phyloP scores from a whole-genome alignment of 2,113 vertebrate species.

The Melanostigma gelatinosum region DNA sequence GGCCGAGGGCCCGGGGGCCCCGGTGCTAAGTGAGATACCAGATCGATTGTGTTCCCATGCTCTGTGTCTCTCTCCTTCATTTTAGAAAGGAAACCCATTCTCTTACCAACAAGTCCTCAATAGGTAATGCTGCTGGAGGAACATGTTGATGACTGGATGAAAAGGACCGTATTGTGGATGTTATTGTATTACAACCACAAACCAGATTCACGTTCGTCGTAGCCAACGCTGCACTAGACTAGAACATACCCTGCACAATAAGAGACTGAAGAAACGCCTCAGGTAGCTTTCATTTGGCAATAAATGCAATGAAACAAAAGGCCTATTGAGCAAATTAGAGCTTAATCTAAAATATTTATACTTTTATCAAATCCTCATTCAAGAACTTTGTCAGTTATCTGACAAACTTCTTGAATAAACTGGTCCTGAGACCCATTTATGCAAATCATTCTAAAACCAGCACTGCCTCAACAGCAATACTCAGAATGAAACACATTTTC shows the following conservation, averaged over 20 bases:
- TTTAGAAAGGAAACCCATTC: conserved; percentile 70
- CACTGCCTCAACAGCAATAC: conserved; percentile 9
- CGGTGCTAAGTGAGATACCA: conserved; percentile 84
- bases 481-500: conserved; percentile 39
- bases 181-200: conserved; percentile 17
- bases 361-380: neutral
- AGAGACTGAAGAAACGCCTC: neutral
- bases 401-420: neutral
- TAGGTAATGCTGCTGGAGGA: conserved; percentile 47
- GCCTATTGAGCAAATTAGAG: neutral
- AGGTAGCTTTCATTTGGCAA: conserved; percentile 11
- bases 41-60: conserved; percentile 81
- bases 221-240: neutral
- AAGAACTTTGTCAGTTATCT: too few species aligned
- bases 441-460: conserved; percentile 36
- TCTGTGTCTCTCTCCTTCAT: conserved; percentile 69
- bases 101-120: conserved; percentile 62
- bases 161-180: conserved; percentile 22
- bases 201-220: neutral
- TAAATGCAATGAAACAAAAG: neutral
- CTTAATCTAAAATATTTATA: neutral
- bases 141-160: conserved; percentile 53
- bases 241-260: neutral
- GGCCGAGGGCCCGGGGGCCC: conserved; percentile 74
- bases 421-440: conserved; percentile 5